phyloP scores from a whole-genome alignment of 1,140 invertebrate species.

The Scaptomyza pallida region DNA sequence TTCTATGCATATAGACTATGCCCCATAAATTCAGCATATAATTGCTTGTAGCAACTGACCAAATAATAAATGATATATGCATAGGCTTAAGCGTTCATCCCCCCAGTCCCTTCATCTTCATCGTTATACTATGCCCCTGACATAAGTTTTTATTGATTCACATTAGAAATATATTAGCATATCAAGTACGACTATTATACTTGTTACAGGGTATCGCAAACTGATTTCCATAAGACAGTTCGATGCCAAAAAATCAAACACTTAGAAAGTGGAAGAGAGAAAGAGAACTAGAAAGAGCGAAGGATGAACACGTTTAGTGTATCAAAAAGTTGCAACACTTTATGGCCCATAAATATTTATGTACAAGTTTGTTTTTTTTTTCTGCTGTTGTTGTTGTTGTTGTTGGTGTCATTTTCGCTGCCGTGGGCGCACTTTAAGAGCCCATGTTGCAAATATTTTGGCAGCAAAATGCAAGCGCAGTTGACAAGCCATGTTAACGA shows the following conservation, averaged over 20 bases:
- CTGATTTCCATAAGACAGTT: not conserved
- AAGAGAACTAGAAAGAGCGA: not conserved
- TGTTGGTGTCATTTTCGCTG: constrained; percentile 42
- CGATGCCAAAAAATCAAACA: not conserved
- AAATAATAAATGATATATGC: constrained; percentile 34
- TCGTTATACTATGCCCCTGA: no score
- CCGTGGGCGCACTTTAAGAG: constrained; percentile 48
- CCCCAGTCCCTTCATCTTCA: no score
- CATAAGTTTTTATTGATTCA: no score
- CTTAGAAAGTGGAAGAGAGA: not conserved
- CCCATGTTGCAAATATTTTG: constrained; percentile 70
- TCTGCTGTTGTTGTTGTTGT: constrained; percentile 4
- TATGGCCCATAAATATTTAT: constrained; percentile 81
- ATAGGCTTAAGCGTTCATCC: no score
- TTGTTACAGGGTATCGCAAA: not conserved
- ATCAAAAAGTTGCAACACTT: constrained; percentile 78
- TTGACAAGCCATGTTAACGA: constrained; percentile 76
- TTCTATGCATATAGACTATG: not conserved
- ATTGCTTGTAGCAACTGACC: constrained; percentile 29
- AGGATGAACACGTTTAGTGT: constrained; percentile 51
- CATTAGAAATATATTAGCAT: no score
- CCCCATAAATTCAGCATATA: constrained; percentile 33
- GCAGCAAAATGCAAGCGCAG: constrained; percentile 69
- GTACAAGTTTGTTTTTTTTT: constrained; percentile 18
- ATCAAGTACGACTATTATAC: no score